These are phyloP conservation scores for Cephus cinctus DNA, from an alignment of 1,140 invertebrate genomes.

Conservation along the genomic window DNA sequence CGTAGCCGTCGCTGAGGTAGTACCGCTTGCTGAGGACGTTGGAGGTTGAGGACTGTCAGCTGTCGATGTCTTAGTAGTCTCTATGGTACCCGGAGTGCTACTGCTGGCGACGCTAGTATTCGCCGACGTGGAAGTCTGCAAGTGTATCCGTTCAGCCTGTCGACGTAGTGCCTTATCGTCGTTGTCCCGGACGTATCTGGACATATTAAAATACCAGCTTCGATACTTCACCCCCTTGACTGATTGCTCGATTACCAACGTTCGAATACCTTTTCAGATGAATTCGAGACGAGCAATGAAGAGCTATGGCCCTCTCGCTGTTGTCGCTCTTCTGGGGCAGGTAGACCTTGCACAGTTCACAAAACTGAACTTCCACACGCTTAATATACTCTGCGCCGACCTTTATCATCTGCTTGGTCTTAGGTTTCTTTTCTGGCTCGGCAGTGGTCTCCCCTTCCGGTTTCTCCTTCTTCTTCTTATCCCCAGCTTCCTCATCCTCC, in stretches of 20 bases:
- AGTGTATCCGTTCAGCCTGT: conserved; percentile 67
- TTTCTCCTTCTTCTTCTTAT: conserved; percentile 58
- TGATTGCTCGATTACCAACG: conserved; percentile 1
- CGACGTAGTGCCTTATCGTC: conserved; percentile 69
- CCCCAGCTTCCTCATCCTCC: conserved; percentile 65
- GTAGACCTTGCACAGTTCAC: conserved; percentile 74
- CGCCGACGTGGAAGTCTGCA: conserved; percentile 44
- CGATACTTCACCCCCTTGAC: not conserved
- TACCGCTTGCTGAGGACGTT: conserved; percentile 19
- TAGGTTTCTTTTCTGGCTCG: conserved; percentile 51
- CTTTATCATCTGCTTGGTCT: conserved; percentile 68
- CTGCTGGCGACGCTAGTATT: conserved; percentile 16
- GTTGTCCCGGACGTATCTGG: conserved; percentile 67
- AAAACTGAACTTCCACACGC: conserved; percentile 68
- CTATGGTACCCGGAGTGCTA: conserved; percentile 19
- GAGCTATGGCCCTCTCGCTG: conserved; percentile 61
- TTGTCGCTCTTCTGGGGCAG: conserved; percentile 64
- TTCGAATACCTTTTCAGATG: conserved; percentile 62
- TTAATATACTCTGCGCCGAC: conserved; percentile 76
- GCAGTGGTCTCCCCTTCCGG: conserved; percentile 47
- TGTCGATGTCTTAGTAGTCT: conserved; percentile 19
- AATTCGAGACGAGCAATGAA: conserved; percentile 69
- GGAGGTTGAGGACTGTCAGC: conserved; percentile 22
- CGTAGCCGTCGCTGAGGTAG: conserved; percentile 10
- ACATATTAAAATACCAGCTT: conserved; percentile 4